Conservation (phyloP, 2,113 vertebrate species). For the Catharus minimus region DNA sequence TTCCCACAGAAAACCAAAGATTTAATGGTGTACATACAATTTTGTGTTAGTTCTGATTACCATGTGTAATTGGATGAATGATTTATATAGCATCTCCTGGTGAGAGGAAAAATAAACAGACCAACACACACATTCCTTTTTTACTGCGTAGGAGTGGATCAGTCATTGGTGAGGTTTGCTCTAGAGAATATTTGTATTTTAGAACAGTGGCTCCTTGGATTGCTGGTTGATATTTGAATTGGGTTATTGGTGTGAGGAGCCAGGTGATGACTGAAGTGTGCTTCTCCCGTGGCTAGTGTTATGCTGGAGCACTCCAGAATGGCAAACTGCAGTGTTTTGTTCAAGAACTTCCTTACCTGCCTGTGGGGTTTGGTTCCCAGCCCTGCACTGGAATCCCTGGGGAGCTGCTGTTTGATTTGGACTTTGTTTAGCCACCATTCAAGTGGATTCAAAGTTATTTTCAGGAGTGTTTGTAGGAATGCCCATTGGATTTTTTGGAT, state of each 20-base stretch:
- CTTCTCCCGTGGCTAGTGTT: neutral
- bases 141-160: neutral
- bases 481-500: fast-evolving
- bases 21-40: neutral
- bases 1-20: neutral
- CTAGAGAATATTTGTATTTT: neutral
- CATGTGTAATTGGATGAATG: neutral
- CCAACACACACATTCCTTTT: neutral
- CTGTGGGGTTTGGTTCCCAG: neutral
- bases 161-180: neutral
- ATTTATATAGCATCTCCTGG: neutral
- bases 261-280: neutral
- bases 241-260: neutral
- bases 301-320: neutral
- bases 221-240: neutral
- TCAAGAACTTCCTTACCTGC: neutral
- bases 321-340: neutral
- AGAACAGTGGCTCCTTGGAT: neutral
- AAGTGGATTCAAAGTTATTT: neutral
- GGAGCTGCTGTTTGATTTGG: neutral
- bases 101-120: neutral
- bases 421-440: neutral
- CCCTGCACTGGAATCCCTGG: neutral
- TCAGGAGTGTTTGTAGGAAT: neutral
- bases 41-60: neutral